Base-by-base conservation (phyloP, 2,113 vertebrate genomes). In the Hippolais icterina region DNA sequence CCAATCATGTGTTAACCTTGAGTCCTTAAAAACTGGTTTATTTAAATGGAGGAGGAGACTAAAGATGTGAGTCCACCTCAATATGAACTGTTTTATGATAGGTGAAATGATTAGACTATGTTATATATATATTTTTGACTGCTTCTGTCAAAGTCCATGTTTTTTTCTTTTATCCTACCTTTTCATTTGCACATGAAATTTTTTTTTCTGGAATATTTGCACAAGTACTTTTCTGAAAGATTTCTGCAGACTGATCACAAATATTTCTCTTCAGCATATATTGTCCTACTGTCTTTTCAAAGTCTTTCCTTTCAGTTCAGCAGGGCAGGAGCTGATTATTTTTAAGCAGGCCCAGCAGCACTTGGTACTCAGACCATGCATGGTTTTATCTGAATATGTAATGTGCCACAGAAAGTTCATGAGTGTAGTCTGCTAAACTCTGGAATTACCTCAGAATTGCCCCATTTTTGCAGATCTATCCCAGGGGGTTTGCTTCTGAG, bases 311-410 rank as follows among this genome's bases (percentile, higher is more conserved):
- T 68, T 52, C 41, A 63, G 11, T 82, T 69, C 64, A 53, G 8
- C 35, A n/a, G 29, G 28, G 59, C 56, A 42, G 35, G 42, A 82
- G 7, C 10, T 59, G 61, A 12, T 33, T 37, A 25, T 66, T 87
- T 87, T 42, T 63, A 31, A 49, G 13, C 3, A 37, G 17, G 13
- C 11, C 13, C 24, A 89, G 8, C 7, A 63, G 25, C 16, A 46
- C 10, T 17, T 70, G 53, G 0, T 1, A 10, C 28, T 37, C 35
- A 66, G 44, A 5, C 2, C 1, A 5, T 6, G 9, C 7, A 28
- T 2, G 3, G 2, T 20, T 42, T 56, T 64, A 42, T 25, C 35
- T 19, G 19, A 50, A 20, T 3, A 4, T 6, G 9, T 9, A 57
- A 71, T 7, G 24, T 77, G 29, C 8, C 12, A 7, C 15, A 42